Evolutionary conservation across 2,797 vertebrate species (phyloP).

Genomic region (Perdix hodgsoniae): DNA sequence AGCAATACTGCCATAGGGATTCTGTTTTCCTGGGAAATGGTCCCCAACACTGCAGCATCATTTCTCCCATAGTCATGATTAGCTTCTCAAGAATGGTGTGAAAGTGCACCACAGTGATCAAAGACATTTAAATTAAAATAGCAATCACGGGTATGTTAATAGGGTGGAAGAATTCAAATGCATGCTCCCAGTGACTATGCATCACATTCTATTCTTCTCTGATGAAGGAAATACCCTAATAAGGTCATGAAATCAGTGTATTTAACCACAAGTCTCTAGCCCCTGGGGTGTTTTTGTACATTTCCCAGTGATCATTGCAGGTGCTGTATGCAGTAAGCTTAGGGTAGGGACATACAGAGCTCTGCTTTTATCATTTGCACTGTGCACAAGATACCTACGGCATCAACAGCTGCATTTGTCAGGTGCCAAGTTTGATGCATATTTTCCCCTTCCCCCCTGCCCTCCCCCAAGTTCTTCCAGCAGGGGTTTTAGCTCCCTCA

Average conservation of each 20-base stretch:
- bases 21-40: neutral
- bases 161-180: conserved; percentile 9
- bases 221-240: neutral
- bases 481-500: conserved; percentile 10
- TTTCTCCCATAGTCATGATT: accelerated
- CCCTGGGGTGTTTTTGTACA: neutral
- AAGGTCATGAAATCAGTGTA: neutral
- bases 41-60: neutral
- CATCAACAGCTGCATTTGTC: neutral
- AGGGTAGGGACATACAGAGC: neutral
- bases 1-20: neutral
- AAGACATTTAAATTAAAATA: neutral
- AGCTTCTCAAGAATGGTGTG: neutral
- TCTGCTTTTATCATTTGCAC: neutral
- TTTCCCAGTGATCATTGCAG: neutral
- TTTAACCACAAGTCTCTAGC: neutral
- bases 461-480: neutral
- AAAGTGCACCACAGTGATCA: neutral
- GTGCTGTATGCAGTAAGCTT: neutral
- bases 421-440: neutral
- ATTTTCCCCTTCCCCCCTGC: neutral
- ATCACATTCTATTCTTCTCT: neutral
- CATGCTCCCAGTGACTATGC: neutral
- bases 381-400: neutral
- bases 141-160: neutral